Evolutionary conservation across 2,888 invertebrate species (phyloP), one percentile per base, ranked within the genome.

Genomic region (Lottia gigantea): DNA sequence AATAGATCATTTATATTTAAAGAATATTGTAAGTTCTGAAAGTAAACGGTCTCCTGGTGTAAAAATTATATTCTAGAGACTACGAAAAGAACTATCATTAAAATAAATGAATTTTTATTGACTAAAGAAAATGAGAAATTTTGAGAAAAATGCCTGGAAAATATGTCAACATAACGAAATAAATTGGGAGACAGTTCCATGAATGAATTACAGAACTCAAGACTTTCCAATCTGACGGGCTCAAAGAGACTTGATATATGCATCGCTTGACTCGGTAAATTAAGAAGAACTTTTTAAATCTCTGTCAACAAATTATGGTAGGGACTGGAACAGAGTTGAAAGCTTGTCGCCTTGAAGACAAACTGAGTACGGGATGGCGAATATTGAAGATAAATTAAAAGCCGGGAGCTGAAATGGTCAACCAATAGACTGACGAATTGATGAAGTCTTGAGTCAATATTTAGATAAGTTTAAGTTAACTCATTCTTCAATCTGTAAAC

Each of bases 211-310:
- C n/a, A 45, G n/a, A 46, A 46, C 16, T 23, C 23, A 31, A 23
- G 65, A 46, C 45, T 23, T 40, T 65, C 45, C 31, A 40, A 61
- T 40, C 67, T 19, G 45, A 66, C 16, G 31, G 64, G 19, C 31
- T 65, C 49, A 26, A 69, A 49, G 55, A 40, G 49, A 64, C 64
- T 63, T 65, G 55, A 69, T 45, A 69, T 69, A 69, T 69, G 69
- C 69, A 55, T 55, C 64, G 62, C 47, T 69, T 69, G 65, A 69
- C 69, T 64, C 69, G 64, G 69, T 62, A 69, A 69, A 69, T 65
- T 40, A 55, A 69, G 65, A 69, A 64, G 69, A 63, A 55, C 69
- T 65, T 69, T 64, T 69, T 64, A 69, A 69, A 69, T 69, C 69
- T 69, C 69, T 64, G 26, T 69, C 49, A 64, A 69, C 69, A 69